Conservation (phyloP, 1,140 invertebrate species). For the Drosophila ambigua region DNA sequence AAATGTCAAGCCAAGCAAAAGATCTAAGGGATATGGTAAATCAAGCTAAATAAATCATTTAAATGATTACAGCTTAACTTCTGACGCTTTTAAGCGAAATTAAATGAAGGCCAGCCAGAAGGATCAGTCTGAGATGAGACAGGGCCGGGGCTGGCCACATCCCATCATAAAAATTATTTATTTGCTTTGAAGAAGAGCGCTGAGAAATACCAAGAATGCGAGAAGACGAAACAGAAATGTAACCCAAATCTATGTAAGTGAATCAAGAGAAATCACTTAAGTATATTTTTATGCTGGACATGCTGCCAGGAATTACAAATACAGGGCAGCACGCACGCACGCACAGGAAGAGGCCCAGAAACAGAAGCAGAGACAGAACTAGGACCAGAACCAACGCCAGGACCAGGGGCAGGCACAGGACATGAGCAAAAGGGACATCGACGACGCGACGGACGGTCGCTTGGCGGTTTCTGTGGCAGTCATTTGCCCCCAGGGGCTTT, state of each 20-base stretch:
- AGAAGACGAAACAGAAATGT: constrained; percentile 65
- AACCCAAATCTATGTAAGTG: constrained; percentile 82
- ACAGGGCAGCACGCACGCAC: constrained; percentile 71
- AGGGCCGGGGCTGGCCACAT: constrained; percentile 18
- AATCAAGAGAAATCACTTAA: constrained; percentile 82
- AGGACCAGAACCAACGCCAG: constrained; percentile 12
- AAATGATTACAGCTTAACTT: constrained; percentile 82
- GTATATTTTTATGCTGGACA: constrained; percentile 82
- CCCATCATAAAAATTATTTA: constrained; percentile 79
- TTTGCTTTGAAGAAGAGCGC: constrained; percentile 67
- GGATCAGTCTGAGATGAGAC: constrained; percentile 30
- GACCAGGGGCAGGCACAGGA: constrained; percentile 8
- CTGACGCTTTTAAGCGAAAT: constrained; percentile 81
- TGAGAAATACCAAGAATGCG: constrained; percentile 44
- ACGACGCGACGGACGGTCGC: constrained; percentile 25
- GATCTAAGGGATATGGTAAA: constrained; percentile 73
- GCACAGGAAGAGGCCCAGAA: constrained; percentile 37
- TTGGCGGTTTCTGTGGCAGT: constrained; percentile 69
- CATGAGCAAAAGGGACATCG: constrained; percentile 12
- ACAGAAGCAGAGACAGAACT: constrained; percentile 10
- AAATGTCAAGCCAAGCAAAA: constrained; percentile 63
- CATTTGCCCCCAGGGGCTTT: constrained; percentile 67
- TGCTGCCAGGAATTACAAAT: constrained; percentile 81
- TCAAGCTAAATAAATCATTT: constrained; percentile 80
- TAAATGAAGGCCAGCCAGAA: constrained; percentile 56